These are phyloP conservation scores for Lissocephala sabroskyi DNA, from an alignment of 2,888 invertebrate genomes.

Conservation along the genomic window DNA sequence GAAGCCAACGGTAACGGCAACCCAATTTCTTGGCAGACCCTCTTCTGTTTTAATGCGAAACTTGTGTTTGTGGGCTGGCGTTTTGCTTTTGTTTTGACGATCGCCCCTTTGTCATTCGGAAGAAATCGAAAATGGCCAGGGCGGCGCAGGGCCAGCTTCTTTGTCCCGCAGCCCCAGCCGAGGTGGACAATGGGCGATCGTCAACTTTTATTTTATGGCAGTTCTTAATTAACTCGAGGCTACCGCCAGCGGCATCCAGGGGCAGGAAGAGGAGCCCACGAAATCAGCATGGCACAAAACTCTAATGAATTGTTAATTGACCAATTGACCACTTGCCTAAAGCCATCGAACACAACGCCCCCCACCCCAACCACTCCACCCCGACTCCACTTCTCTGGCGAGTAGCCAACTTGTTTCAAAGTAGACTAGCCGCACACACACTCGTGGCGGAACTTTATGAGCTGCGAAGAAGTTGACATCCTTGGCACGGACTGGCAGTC, in stretches of 20 bases:
- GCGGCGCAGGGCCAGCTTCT: too few species aligned
- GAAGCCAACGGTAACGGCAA: constrained; percentile 12
- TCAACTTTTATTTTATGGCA: too few species aligned
- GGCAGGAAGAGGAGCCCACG: too few species aligned
- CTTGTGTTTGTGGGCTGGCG: constrained; percentile 34
- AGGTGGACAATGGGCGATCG: too few species aligned
- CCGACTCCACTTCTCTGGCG: constrained; percentile 9
- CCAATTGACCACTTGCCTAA: not conserved
- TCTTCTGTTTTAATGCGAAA: constrained; percentile 44
- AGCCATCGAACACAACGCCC: not conserved
- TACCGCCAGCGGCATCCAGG: too few species aligned
- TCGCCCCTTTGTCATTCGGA: not conserved
- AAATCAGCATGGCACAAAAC: constrained; percentile 17
- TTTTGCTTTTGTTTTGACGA: constrained; percentile 6
- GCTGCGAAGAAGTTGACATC: constrained; percentile 60
- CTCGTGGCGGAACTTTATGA: constrained; percentile 10
- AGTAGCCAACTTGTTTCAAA: constrained; percentile 40
- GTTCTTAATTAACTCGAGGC: too few species aligned
- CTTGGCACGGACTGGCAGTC: constrained; percentile 53
- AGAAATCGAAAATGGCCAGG: too few species aligned
- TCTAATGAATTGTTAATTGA: constrained; percentile 33
- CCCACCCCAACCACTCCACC: not conserved
- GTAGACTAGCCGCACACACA: not conserved
- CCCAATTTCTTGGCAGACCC: constrained; percentile 26
- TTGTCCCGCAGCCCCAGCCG: too few species aligned